phyloP scores from a whole-genome alignment of 2,888 invertebrate species.

The Cephonodes hylas region DNA sequence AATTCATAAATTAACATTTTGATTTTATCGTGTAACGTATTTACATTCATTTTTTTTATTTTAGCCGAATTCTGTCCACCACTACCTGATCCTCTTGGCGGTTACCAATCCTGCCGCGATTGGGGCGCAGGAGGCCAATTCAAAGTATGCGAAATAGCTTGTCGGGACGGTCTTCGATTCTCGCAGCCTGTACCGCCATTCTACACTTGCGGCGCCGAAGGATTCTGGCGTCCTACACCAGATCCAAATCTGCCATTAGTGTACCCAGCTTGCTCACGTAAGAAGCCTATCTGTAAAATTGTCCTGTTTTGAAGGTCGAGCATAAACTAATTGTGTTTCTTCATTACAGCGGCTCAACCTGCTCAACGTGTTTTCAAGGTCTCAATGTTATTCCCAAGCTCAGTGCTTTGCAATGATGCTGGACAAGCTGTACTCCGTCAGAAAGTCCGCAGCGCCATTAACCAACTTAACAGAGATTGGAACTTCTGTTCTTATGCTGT shows the following conservation, averaged over 20 bases:
- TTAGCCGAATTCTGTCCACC: slow-evolving; percentile 95
- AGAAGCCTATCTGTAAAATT: slow-evolving; percentile 39
- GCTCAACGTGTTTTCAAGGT: slow-evolving; percentile 98
- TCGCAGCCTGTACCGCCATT: slow-evolving; percentile 97
- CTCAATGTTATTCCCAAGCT: slow-evolving; percentile 96
- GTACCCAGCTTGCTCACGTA: slow-evolving; percentile 96
- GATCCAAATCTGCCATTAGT: slow-evolving; percentile 89
- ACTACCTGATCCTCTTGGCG: slow-evolving; percentile 93
- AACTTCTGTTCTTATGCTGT: slow-evolving; percentile 96
- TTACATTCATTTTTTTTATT: slow-evolving; percentile 29
- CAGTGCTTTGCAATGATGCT: slow-evolving; percentile 97
- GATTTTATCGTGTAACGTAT: neutral
- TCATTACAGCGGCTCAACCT: slow-evolving; percentile 86
- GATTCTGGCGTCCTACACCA: slow-evolving; percentile 95
- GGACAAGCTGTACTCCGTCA: slow-evolving; percentile 95
- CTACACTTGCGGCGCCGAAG: slow-evolving; percentile 99
- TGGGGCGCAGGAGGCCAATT: slow-evolving; percentile 98
- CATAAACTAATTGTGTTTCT: slow-evolving; percentile 16
- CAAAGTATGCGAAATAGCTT: slow-evolving; percentile 95
- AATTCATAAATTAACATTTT: neutral
- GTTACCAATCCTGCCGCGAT: slow-evolving; percentile 94
- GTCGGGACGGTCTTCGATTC: slow-evolving; percentile 92
- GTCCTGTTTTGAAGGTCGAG: neutral
- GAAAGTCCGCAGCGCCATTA: slow-evolving; percentile 93
- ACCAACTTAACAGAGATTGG: slow-evolving; percentile 96